Base-by-base conservation (phyloP, 2,888 invertebrate genomes). In the Ecdyonurus torrentis region DNA sequence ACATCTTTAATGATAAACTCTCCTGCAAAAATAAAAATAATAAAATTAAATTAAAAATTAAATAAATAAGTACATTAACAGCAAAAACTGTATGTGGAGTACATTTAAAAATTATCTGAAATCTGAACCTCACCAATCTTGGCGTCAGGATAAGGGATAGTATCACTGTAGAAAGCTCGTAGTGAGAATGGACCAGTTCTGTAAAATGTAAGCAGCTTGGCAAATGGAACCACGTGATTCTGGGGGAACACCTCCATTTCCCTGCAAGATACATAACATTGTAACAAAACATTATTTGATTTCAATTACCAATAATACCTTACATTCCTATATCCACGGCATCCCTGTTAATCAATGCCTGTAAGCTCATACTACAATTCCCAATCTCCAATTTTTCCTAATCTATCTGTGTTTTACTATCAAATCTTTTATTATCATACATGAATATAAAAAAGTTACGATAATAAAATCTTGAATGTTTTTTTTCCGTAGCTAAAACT, bases 201-300 rank as follows among this genome's bases (percentile, higher is more conserved):
- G 75, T 89, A 91, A 76, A 99, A 89, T 0, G 97, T 94, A 67
- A 99, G 77, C 83, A 96, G 85, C 74, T 95, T 95, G 18, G 94
- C 90, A 76, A 91, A 95, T 18, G 99, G 99, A 62, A 93, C 85
- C 3, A 86, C 78, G 75, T 98, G 96, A 76, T 91, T 91, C 63
- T 84, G 80, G 1, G 89, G 87, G 76, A 97, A 99, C 25, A 93
- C 91, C 78, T 95, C 95, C 79, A 91, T 85, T 70, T 91, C 90
- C 52, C 91, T 91, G 72, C 60, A 76, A 37, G n/a, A n/a, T n/a
- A n/a, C n/a, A n/a, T n/a, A n/a, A n/a, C n/a, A n/a, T n/a, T n/a
- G n/a, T n/a, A n/a, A n/a, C n/a, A n/a, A n/a, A n/a, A n/a, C n/a
- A n/a, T n/a, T n/a, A n/a, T n/a, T n/a, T n/a, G n/a, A n/a, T n/a